Evolutionary conservation across 2,888 invertebrate genomes (phyloP).

Genomic region (Meliscaeva auricollis): DNA sequence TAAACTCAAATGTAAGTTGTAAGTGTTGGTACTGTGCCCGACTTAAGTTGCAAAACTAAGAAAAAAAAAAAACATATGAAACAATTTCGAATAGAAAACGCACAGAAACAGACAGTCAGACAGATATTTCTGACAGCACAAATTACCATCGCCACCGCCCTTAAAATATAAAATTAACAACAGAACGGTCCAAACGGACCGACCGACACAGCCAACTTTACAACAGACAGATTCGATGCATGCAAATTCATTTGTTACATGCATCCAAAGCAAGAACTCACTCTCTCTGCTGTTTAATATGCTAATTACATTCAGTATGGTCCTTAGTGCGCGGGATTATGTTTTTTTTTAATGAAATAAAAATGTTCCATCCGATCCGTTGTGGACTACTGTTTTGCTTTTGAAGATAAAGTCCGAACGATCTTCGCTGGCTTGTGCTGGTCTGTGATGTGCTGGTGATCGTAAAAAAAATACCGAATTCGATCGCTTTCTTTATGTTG

Average conservation of each 20-base stretch:
- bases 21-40: too few relatives aligned
- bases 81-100: conserved; percentile 17
- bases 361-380: conserved; percentile 73
- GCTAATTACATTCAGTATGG: conserved; percentile 58
- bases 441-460: conserved; percentile 31
- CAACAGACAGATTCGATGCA: conserved; percentile 56
- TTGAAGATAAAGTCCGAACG: too few relatives aligned
- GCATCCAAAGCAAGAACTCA: conserved; percentile 39
- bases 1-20: conserved; percentile 30
- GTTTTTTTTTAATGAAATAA: conserved; percentile 66
- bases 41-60: too few relatives aligned
- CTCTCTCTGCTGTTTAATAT: conserved; percentile 61
- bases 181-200: background rate
- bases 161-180: conserved; percentile 33
- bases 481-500: conserved; percentile 44
- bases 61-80: background rate
- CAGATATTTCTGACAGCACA: conserved; percentile 65
- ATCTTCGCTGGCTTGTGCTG: background rate
- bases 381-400: conserved; percentile 71
- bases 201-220: conserved; percentile 35
- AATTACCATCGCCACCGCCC: conserved; percentile 69
- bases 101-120: too few relatives aligned
- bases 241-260: conserved; percentile 75
- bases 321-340: conserved; percentile 16
- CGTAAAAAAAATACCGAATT: conserved; percentile 64